Base-by-base conservation (phyloP, 2,113 vertebrate genomes). In the Centropristis striata region DNA sequence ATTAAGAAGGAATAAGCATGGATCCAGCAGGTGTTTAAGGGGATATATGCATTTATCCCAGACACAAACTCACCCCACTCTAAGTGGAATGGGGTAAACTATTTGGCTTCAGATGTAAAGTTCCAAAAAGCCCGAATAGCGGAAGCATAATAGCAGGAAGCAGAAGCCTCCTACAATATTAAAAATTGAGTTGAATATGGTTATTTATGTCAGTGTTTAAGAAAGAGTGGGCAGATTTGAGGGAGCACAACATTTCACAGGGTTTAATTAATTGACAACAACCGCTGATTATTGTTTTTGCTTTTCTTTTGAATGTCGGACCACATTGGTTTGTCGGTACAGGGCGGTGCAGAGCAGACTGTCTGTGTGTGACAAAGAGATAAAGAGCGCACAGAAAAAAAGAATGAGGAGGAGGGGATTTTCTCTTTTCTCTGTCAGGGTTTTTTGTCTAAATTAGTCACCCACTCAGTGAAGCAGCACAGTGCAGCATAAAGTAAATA, bases 401-500 rank as follows among this genome's bases (percentile, higher is more conserved):
- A 14, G 32, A 70, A 46, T 10, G 81, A 84, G 75, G 76, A 85
- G 78, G 86, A 76, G 41, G 68, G 79, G 80, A 86, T 84, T 88
- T 81, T 53, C 78, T 51, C 23, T 61, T 58, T 60, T 55, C 50
- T 70, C 39, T 55, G 28, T 39, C 39, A 25, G 71, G 55, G 3
- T 1, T 36, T 39, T 71, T 18, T 27, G 4, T 55, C 47, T 71
- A 61, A 71, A 88, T 86, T 39, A 80, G 72, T 79, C 82, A 61
- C 75, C 75, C 70, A 69, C 68, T 81, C 74, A 70, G 77, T 55
- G 73, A 81, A 81, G 66, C 78, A 67, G 54, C 75, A 72, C 37
- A 53, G 53, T 20, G 7, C 74, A 66, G 75, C 61, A 18, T 37
- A 77, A n/a, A 82, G 53, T 60, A 75, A 59, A 36, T 53, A 75